Evolutionary conservation across 2,888 invertebrate species (phyloP), one percentile per base, ranked within the genome.

Genomic region (Saturnia japonica): DNA sequence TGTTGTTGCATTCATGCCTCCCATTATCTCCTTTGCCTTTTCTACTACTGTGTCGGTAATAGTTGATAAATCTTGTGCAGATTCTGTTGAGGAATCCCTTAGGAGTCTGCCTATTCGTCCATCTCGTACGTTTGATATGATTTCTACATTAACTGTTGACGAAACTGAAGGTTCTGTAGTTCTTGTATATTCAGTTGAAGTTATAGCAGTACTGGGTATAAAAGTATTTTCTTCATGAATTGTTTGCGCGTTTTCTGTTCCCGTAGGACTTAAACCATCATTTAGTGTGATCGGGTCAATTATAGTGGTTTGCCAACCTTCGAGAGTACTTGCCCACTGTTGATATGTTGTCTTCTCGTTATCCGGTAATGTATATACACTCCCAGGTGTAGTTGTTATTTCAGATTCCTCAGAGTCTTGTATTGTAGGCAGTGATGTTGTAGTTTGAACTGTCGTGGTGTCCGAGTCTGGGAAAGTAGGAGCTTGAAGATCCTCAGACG

Each of bases 21-120:
- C 96, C 84, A 97, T 96, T 78, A 97, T 96, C 87, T 96, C 95
- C 79, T 97, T 96, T 0, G 97, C 96, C 77, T 96, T 96, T 78
- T 95, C 94, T 62, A 95, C 95, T 67, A 96, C 95, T 1, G 96
- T 95, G 70, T 95, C 95, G 72, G 95, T 95, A 57, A 96, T 95
- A n/a, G 96, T 96, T 2, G 96, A 95, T 0, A 95, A 75, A 68
- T 93, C 93, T 95, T 96, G 94, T 88, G 93, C 88, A 87, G 84
- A 91, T 90, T 85, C 94, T 78, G 95, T 89, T 68, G 94, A 87
- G 4, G 86, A 83, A 74, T 88, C 91, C 78, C 82, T 88, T 12
- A 93, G 75, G 43, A 90, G 74, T 79, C 89, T 91, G 68, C 91
- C 91, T 74, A 83, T 82, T 80, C 92, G 85, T 68, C 86, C 87